A percentile compares a stretch with the other conserved stretches of the same genome.
These are phyloP conservation scores for Lamprotornis superbus DNA, from an alignment of 2,113 vertebrate genomes.

Conservation along the genomic window DNA sequence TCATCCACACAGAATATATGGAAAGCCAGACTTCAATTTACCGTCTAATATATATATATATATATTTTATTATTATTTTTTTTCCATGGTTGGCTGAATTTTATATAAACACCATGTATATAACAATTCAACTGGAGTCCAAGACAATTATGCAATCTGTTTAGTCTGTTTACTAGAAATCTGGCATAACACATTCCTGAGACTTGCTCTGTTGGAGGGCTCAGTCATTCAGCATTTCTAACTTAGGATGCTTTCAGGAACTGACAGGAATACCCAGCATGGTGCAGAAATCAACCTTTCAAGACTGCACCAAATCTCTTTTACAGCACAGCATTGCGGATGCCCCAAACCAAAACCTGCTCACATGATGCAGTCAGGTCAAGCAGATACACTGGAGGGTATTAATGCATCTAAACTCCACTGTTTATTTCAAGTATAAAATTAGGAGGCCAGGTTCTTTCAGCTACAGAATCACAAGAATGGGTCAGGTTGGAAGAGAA, in stretches of 20 bases:
- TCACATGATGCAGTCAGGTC: accelerated
- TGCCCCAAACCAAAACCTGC: not conserved
- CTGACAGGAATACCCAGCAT: not conserved
- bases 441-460: not conserved
- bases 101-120: not conserved
- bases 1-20: not conserved
- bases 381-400: not conserved
- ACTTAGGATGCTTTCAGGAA: not conserved
- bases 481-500: not conserved
- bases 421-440: not conserved
- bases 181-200: not conserved
- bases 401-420: not conserved
- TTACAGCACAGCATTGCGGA: accelerated
- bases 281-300: not conserved
- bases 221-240: not conserved
- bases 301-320: not conserved
- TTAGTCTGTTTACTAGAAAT: not conserved
- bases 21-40: not conserved
- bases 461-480: not conserved
- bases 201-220: not conserved
- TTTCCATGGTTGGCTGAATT: not conserved
- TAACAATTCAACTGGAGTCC: not conserved
- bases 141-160: not conserved
- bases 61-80: too few species aligned
- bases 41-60: not conserved